Base-by-base conservation (phyloP, 2,797 vertebrate genomes). In the Rachycentron canadum region DNA sequence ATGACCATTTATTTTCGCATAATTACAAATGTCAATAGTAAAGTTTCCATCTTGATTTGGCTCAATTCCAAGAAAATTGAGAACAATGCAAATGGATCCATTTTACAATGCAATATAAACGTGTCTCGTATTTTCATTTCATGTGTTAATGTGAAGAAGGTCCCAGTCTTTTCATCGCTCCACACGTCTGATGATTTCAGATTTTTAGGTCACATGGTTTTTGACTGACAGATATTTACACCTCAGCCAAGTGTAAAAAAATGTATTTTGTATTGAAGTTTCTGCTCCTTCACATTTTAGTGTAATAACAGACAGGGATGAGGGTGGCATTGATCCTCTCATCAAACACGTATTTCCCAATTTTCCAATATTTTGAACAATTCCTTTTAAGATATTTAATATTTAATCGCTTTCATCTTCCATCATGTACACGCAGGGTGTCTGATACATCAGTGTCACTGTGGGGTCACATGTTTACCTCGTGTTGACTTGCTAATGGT, bases 401-500 rank as follows among this genome's bases (percentile, higher is more conserved):
- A 45, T 40, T 3, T 16, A 23, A 45, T 7, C 12, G 7, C 70
- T 63, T 21, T 62, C 50, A 8, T 13, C 47, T 66, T 73, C 28
- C 53, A 30, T 26, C 68, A 56, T 63, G 6, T 8, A 28, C 75
- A 58, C 57, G 10, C 58, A 5, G 56, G 16, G 55, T 34, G 79
- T 83, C 25, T 16, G 34, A 69, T 21, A 26, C 62, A 6, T 53
- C 5, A 64, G 73, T 57, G 0, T 67, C 5, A 45, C 23, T 4
- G 69, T 11, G 41, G 53, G 55, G 74, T 36, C 58, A 56, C 60
- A 3, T 52, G 56, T 72, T 68, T 7, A 4, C 38, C 7, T 2
- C n/a, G 64, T 23, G 73, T 60, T 7, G 64, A 86, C 75, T 81
- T 65, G 82, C 76, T 83, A 5, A 61, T 23, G 47, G 43, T 45